phyloP scores from a whole-genome alignment of 2,113 vertebrate genomes.

The Xiphorhynchus elegans region DNA sequence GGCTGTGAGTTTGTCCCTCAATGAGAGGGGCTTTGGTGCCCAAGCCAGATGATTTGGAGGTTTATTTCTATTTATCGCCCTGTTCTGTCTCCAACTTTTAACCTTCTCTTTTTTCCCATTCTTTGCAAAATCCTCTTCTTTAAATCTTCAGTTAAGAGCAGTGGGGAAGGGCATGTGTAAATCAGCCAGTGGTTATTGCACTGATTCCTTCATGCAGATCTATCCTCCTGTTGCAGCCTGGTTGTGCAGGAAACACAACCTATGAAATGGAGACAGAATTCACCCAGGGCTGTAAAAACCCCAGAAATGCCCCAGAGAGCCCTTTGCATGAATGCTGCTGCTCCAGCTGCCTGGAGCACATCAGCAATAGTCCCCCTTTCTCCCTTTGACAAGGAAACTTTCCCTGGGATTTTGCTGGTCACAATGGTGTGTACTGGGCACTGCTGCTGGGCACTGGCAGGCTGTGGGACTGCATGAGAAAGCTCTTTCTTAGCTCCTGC shows the following conservation, averaged over 20 bases:
- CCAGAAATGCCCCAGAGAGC: not conserved
- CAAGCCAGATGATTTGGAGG: not conserved
- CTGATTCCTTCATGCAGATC: not conserved
- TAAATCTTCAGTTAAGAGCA: accelerated
- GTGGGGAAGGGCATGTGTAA: accelerated
- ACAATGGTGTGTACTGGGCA: not conserved
- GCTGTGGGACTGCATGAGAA: not conserved
- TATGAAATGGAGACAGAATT: accelerated
- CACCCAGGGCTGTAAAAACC: not conserved
- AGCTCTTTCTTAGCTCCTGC: constrained; percentile 24
- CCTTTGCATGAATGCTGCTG: not conserved
- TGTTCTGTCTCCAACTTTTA: not conserved
- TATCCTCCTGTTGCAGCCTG: accelerated
- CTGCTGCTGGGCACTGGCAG: not conserved
- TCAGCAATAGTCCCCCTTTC: not conserved
- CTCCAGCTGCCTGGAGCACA: not conserved
- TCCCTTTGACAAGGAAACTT: not conserved
- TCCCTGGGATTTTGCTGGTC: not conserved
- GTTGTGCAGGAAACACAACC: not conserved
- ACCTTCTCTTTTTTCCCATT: not conserved
- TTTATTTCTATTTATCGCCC: not conserved
- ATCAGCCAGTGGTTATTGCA: not conserved
- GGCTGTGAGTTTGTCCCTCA: not conserved
- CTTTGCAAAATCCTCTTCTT: not conserved
- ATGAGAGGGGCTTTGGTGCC: not conserved